Evolutionary conservation across 2,888 invertebrate genomes (phyloP), one percentile per base, ranked within the genome.

Genomic region (Mactromeris polynyma): DNA sequence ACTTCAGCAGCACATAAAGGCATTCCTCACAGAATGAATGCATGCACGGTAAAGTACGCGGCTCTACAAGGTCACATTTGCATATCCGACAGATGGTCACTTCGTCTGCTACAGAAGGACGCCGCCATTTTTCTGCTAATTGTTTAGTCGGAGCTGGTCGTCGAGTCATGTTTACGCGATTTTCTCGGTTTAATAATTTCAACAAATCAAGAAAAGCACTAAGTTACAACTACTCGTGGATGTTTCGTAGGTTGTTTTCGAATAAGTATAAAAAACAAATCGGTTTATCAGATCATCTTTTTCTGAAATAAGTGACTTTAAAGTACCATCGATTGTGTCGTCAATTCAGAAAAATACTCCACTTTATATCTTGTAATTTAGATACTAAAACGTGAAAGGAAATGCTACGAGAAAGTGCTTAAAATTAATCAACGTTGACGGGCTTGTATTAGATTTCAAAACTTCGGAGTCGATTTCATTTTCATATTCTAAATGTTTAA

Each of bases 11-110:
- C 11, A 88, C 87, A 9, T 90, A 58, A 1, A 92, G 26, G 54
- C 92, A 92, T 26, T 87, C 89, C 80, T 90, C 86, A 77, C 92
- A 92, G 69, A 92, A 92, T 4, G 90, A 88, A 64, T 92, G 92
- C 82, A 92, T 64, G 42, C 92, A 92, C 36, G 92, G 92, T 54
- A 92, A 58, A 14, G 87, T 88, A 38, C 92, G 85, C 21, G 89
- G 89, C 4, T 87, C 87, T 31, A 80, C 80, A 31, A 90, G 46
- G 2, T 83, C 78, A 7, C 85, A 33, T 26, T 86, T 84, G 78
- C 92, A 92, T 73, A 92, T 88, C 31, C 69, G 77, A 51, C 92
- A 92, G 19, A 84, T 81, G 1, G 33, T 88, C 26, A 90, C 54
- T 21, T 92, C 89, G 33, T 90, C 92, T 4, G 89, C 54, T 6